Base-by-base conservation (phyloP, 2,113 vertebrate species). In the Hoplias malabaricus region DNA sequence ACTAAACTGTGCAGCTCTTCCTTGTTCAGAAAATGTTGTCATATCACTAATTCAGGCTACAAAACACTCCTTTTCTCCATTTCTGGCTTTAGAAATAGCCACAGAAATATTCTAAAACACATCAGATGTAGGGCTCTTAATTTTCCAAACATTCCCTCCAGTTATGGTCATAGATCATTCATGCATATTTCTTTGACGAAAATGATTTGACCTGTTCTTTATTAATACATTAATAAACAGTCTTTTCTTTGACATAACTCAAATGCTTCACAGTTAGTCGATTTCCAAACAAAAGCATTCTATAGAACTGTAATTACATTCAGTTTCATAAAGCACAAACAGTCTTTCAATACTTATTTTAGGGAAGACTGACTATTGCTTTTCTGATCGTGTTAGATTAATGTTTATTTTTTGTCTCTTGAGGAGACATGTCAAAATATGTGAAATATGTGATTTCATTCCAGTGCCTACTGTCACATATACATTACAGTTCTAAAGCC, bases 401-500 rank as follows among this genome's bases (percentile, higher is more conserved):
- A 72, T 29, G 16, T 14, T 46, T 6, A 3, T 1, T 48, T n/a
- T 48, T 43, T 33, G 31, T 14, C 27, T 74, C 42, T 74, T 59
- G 1, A n/a, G 19, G 31, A 12, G 23, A 69, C n/a, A 42, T 69
- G 33, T 54, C 19, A 40, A 65, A 76, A 75, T 69, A 59, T 16
- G 54, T 34, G 10, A 65, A 76, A 75, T 69, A 59, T 16, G 54
- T 34, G 10, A 63, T 21, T 74, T 50, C 72, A 74, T 63, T 74
- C 72, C n/a, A 36, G 10, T 54, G 62, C 10, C 27, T 72, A 50
- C 61, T 11, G n/a, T 40, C 70, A 75, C 40, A 4, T 81, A 71
- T 34, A 6, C 9, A 63, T 69, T 48, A 53, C 72, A 84, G 75
- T 77, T 80, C 53, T 66, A 61, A 73, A 70, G 29, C 46, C 36